Evolutionary conservation across 2,113 vertebrate species (phyloP).

Genomic region (Scomber japonicus): DNA sequence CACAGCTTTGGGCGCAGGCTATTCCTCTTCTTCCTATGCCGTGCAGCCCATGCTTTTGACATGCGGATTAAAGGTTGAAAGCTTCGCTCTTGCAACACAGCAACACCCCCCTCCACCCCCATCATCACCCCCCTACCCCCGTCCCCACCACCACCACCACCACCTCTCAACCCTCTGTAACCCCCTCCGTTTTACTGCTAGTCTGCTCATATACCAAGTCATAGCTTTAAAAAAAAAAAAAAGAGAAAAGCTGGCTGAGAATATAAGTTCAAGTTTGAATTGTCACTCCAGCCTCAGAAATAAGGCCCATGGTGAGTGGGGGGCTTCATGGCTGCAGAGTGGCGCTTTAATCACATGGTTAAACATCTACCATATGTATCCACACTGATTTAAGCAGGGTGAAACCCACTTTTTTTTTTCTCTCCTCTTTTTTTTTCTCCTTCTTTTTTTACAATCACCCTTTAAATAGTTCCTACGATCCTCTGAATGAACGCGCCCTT

Average conservation of each 20-base stretch:
- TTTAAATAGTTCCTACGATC: slow-evolving; percentile 64
- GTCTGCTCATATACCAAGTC: slow-evolving; percentile 48
- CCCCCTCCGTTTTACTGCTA: slow-evolving; percentile 49
- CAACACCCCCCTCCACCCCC: slow-evolving; percentile 18
- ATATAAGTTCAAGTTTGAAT: slow-evolving; percentile 69
- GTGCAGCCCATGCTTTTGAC: slow-evolving; percentile 80
- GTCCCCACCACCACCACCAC: no score
- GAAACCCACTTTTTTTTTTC: slow-evolving; percentile 48
- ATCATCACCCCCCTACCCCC: no score
- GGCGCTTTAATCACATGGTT: slow-evolving; percentile 47
- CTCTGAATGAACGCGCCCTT: slow-evolving; percentile 63
- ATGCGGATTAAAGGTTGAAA: slow-evolving; percentile 82
- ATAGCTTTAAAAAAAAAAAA: slow-evolving; percentile 51
- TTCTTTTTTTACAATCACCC: slow-evolving; percentile 54
- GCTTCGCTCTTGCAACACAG: slow-evolving; percentile 71
- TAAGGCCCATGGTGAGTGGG: slow-evolving; percentile 52
- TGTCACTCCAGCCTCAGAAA: slow-evolving; percentile 41
- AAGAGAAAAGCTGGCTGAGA: slow-evolving; percentile 39
- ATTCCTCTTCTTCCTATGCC: slow-evolving; percentile 72
- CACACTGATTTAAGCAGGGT: slow-evolving; percentile 35
- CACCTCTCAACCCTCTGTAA: slow-evolving; percentile 7
- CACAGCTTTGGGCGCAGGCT: slow-evolving; percentile 44
- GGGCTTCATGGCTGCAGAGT: slow-evolving; percentile 22
- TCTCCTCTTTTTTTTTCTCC: neutral
- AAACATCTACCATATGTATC: slow-evolving; percentile 54